Base-by-base conservation (phyloP, 2,113 vertebrate genomes). In the Aplodontia rufa region DNA sequence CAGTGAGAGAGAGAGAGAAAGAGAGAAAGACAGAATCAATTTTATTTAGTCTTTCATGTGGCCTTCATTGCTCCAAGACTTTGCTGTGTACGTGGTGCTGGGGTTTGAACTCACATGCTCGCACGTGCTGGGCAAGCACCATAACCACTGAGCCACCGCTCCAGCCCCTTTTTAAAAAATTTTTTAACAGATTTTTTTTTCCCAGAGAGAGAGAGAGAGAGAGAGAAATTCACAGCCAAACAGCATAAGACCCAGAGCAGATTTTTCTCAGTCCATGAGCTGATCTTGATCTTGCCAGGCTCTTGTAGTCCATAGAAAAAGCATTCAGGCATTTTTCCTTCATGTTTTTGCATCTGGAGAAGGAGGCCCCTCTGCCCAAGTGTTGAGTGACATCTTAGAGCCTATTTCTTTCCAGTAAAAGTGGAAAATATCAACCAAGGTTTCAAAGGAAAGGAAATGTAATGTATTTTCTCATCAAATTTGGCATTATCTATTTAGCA, bases 381-480 rank as follows among this genome's bases (percentile, higher is more conserved):
- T 94, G 96, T 51, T 96, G 97, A 97, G 91, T 97, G 97, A 97
- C 95, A 97, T 94, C 96, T 95, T 92, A 53, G 93, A 94, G 74
- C 83, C 89, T 82, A 76, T 96, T 97, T 96, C 91, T 96, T 97
- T 96, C 97, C 96, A 97, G 96, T 87, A 76, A 97, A 97, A 97
- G 93, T 97, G 97, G 97, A 98, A 98, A 97, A 97, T 95, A 97
- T 97, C 97, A 97, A 96, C 96, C 84, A 88, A 93, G 51, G 68
- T 96, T 98, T 98, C 96, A 98, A 97, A 97, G 95, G 94, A 93
- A 98, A 97, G 97, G 97, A 98, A 98, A 97, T 96, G 97, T 96
- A 94, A 97, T 97, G 97, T 95, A 96, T 97, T 98, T 98, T 97
- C 97, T 97, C 97, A 98, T 97, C 97, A 97, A 93, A 66, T 95